Percentiles rank a stretch among this genome's conserved stretches.
These are phyloP conservation scores for Schizopygopsis malacanthus DNA, from an alignment of 2,797 vertebrate genomes.

Conservation along the genomic window DNA sequence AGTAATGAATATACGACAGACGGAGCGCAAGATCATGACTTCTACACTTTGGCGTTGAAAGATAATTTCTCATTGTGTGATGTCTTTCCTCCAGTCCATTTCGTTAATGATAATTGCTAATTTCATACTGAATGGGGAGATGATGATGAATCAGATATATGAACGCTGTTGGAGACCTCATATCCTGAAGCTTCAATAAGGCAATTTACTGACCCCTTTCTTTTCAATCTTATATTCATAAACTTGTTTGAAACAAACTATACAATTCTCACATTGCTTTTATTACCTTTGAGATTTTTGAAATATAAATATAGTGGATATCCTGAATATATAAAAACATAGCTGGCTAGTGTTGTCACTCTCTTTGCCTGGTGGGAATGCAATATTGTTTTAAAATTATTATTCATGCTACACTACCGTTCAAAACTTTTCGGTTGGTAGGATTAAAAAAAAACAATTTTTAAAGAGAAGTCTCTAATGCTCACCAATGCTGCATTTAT, in stretches of 20 bases:
- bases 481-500: not conserved
- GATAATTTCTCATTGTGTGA: slow-evolving; percentile 45
- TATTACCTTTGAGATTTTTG: not conserved
- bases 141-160: slow-evolving; percentile 51
- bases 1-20: slow-evolving; percentile 58
- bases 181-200: slow-evolving; percentile 42
- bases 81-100: slow-evolving; percentile 39
- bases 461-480: not conserved
- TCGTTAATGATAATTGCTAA: slow-evolving; percentile 56
- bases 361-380: not conserved
- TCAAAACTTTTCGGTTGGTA: not conserved
- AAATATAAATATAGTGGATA: slow-evolving; percentile 7
- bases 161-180: slow-evolving; percentile 29
- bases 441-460: not conserved
- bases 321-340: not conserved
- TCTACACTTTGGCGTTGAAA: slow-evolving; percentile 42
- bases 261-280: not conserved
- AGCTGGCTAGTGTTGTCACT: not conserved
- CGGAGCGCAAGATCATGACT: slow-evolving; percentile 55
- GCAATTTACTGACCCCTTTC: slow-evolving; percentile 22
- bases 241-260: slow-evolving; percentile 23
- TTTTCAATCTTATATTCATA: slow-evolving; percentile 6
- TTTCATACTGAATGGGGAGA: slow-evolving; percentile 51
- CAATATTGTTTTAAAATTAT: not conserved
- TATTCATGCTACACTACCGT: not conserved